Evolutionary conservation across 2,888 invertebrate genomes (phyloP), one percentile per base, ranked within the genome.

Genomic region (Rhamphomyia laevipes): DNA sequence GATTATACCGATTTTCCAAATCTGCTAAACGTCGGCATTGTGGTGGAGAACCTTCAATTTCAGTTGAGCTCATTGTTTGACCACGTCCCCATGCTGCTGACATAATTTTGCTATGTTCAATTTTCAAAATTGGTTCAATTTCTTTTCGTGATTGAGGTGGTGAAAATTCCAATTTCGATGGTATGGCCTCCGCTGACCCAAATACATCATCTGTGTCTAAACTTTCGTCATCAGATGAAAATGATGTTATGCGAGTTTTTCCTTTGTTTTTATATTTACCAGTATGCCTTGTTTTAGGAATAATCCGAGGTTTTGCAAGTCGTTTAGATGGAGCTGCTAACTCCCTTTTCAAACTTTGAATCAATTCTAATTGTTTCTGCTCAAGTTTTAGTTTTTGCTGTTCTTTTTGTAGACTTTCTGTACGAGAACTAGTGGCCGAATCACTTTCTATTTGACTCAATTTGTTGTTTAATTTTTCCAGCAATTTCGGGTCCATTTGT

Each of bases 201-300:
- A 84, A 84, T 1, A 84, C 84, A 64, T 84, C 84, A 65, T 84
- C 84, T 0, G 84, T 84, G 68, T 84, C 84, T 13, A 84, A 73
- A 54, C 83, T 84, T 69, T 84, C 84, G 59, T 84, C 84, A 56
- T 84, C 84, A 0, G 84, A 84, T 46, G 83, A 84, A 59, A 84
- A 84, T 1, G 84, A 84, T 4, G 84, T 84, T 31, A 84, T 84
- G 52, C 84, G 71, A 44, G 82, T 83, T 69, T 84, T 84, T 45
- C 74, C 74, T 59, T 77, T 83, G 53, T 71, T 77, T 58, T 78
- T 78, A 13, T 74, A 73, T 66, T 80, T 80, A 5, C 77, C 74
- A 57, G 77, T 77, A 45, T 75, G 73, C 45, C 77, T 73, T 15
- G 74, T 68, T 59, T 76, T 77, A 0, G 78, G 77, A 63, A 80